phyloP scores from a whole-genome alignment of 2,113 vertebrate genomes.

The Pontoporia blainvillei region DNA sequence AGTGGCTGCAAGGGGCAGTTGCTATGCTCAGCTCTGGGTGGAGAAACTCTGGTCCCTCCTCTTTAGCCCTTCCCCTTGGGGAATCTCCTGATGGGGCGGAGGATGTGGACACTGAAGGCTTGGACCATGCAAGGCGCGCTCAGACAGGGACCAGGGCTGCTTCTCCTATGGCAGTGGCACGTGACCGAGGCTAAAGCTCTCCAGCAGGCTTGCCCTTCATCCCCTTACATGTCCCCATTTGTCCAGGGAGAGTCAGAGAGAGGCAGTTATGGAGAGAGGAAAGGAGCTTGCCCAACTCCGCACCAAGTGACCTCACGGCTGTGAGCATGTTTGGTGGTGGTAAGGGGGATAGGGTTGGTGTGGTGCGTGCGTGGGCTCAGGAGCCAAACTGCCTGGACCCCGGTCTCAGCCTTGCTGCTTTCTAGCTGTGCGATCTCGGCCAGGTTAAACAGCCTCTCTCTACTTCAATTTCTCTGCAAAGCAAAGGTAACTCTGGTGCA shows the following conservation, averaged over 20 bases:
- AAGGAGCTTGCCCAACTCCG: neutral
- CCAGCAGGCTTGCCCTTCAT: slow-evolving; percentile 22
- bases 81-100: neutral
- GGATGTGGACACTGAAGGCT: neutral
- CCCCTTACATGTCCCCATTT: accelerated
- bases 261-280: neutral
- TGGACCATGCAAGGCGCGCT: too few relatives aligned
- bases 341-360: accelerated
- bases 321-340: too few relatives aligned
- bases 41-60: neutral
- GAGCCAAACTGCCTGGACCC: neutral
- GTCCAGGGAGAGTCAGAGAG: neutral
- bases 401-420: neutral
- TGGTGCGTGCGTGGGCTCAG: accelerated
- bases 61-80: neutral
- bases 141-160: neutral
- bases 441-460: neutral
- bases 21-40: neutral
- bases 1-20: neutral
- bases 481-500: accelerated
- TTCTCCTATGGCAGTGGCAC: neutral
- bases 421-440: neutral
- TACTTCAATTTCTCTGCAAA: neutral
- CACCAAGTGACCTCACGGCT: too few relatives aligned
- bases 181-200: neutral